Base-by-base conservation (phyloP, 1,140 invertebrate genomes). In the Bradysia coprophila region DNA sequence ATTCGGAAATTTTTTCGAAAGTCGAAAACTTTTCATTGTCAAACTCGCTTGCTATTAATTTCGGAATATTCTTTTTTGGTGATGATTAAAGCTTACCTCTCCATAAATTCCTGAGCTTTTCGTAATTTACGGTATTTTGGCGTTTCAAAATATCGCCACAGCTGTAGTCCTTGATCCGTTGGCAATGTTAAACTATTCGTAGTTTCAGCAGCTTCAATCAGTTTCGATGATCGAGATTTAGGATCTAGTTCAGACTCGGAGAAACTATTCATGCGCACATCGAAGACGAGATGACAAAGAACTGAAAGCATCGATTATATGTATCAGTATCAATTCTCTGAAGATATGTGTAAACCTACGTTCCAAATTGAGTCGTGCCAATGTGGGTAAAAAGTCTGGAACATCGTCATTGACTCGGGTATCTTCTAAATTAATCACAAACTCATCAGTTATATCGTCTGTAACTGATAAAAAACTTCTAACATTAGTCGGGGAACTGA, bases 291-390 rank as follows among this genome's bases (percentile, higher is more conserved):
- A 21, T 72, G 51, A 46, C 75, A 76, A 11, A 74, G 80, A 38
- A 85, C 81, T 87, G 52, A 47, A 69, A 70, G 51, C 38, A 43
- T 49, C 50, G 8, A 40, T 48, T 28, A 28, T 28, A 28, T 28
- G 24, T 28, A 8, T 28, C 13, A 43, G 36, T 32, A 28, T 28
- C 13, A 8, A 13, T 28, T 8, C 13, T 28, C n/a, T n/a, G n/a
- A n/a, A n/a, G n/a, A n/a, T n/a, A 36, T 36, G 6, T 8, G 5
- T 19, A 24, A 44, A 66, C 63, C 67, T 72, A 87, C 86, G 62
- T 71, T 90, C 84, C 42, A 88, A 69, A 57, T 77, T 82, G 23
- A 86, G 61, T 47, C 79, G 68, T 22, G 79, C 78, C 11, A 91
- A 55, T 54, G 77, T 67, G 10, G 71, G 66, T 37, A 84, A 50